Conservation (phyloP, 1,140 invertebrate genomes). For the fruit fly (Drosophila melanogaster) region DNA sequence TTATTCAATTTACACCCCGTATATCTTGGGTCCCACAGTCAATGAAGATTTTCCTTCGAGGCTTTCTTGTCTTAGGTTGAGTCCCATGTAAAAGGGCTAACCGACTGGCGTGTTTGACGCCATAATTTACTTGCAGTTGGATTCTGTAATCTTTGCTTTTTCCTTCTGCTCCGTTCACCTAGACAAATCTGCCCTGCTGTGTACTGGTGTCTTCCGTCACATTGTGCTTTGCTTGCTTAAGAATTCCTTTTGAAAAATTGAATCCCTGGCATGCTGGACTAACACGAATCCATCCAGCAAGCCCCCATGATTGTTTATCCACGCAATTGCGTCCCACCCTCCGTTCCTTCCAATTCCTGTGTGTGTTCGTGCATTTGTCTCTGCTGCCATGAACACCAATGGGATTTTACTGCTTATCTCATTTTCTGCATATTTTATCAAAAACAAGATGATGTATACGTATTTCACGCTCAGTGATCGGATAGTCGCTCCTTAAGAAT, state of each 20-base stretch:
- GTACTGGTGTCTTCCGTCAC: slow-evolving; percentile 17
- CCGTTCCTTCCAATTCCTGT: slow-evolving; percentile 19
- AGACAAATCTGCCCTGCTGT: slow-evolving; percentile 29
- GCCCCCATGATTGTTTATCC: slow-evolving; percentile 57
- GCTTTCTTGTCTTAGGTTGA: not conserved
- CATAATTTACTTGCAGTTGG: slow-evolving; percentile 68
- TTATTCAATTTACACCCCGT: slow-evolving; percentile 82
- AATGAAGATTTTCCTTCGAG: slow-evolving; percentile 46
- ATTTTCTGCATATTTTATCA: slow-evolving; percentile 82
- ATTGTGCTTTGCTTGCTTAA: slow-evolving; percentile 53
- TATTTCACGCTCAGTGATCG: slow-evolving; percentile 49
- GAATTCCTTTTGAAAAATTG: slow-evolving; percentile 80
- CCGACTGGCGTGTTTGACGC: slow-evolving; percentile 40
- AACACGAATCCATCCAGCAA: slow-evolving; percentile 32
- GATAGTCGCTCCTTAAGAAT: slow-evolving; percentile 51
- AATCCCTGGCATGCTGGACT: slow-evolving; percentile 61
- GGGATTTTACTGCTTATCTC: slow-evolving; percentile 78
- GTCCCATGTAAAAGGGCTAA: slow-evolving; percentile 42
- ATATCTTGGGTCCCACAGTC: slow-evolving; percentile 42
- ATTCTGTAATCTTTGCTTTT: slow-evolving; percentile 41
- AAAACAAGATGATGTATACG: slow-evolving; percentile 51
- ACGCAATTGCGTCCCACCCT: slow-evolving; percentile 26
- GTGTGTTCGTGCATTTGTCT: slow-evolving; percentile 50
- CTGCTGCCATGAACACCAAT: slow-evolving; percentile 59
- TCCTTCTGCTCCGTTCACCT: not conserved